Evolutionary conservation across 2,113 vertebrate genomes (phyloP), one percentile per base, ranked within the genome.

Genomic region (Orthonyx spaldingii): DNA sequence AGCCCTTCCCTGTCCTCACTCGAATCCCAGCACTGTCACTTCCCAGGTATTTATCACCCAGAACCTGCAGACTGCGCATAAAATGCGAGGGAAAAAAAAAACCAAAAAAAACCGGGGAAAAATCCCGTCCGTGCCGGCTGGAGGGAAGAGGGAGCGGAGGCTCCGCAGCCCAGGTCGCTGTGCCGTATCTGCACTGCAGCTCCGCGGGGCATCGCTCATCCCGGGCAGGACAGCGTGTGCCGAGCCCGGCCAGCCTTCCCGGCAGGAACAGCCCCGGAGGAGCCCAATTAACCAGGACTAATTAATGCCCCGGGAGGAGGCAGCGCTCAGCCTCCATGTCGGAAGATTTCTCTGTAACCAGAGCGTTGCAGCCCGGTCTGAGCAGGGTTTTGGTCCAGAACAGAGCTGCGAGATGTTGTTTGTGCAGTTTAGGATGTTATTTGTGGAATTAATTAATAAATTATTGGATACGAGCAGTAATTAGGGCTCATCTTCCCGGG

Each of bases 91-190:
- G 2, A 13, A 13, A 6, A 3, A 4, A 13, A 1, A 16, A 16
- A 6, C 1, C 1, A 3, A 4, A 13, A 1, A 16, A 16, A 6
- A 1, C 1, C 2, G 1, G 15, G 14, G 3, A 16, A 7, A 37
- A 11, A 32, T 42, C 39, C 37, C 11, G 0, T 10, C 22, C 13
- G 10, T 32, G 59, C 30, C 52, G 52, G 33, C 71, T 2, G 24
- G 6, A 41, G 85, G 30, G 52, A 24, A 28, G 2, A 1, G 21
- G 60, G 75, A 55, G 35, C 70, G 39, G 66, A 37, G 91, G n/a
- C 83, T 35, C 82, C 21, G 59, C 44, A 80, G 49, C 49, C 13
- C 50, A 3, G 61, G 32, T 16, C 47, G 46, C 60, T 33, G 27
- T 1, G 37, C 22, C 41, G 9, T 6, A 4, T 33, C 90, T 32